Conservation (phyloP, 2,888 invertebrate species). For the Herminia tarsipennalis region DNA sequence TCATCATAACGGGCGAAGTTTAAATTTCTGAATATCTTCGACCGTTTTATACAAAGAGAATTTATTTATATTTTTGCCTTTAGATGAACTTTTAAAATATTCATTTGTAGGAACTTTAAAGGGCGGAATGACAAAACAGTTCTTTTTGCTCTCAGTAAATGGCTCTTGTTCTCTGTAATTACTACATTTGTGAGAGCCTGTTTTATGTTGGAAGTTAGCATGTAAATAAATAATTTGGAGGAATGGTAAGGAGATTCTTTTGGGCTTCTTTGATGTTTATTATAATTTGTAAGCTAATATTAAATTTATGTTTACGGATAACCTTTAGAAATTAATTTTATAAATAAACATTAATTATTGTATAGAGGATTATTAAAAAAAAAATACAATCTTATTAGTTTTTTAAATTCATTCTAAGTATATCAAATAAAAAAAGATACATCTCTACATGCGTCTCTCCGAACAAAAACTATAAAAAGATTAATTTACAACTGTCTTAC, state of each 20-base stretch:
- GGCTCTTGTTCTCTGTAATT: constrained; percentile 18
- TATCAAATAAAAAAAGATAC: not conserved
- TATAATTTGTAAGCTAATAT: too few relatives aligned
- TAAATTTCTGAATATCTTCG: constrained; percentile 14
- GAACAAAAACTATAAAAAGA: too few relatives aligned
- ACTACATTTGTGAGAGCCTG: constrained; percentile 8
- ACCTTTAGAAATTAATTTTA: too few relatives aligned
- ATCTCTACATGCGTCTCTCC: not conserved
- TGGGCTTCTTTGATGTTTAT: not conserved
- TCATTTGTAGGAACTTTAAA: constrained; percentile 26
- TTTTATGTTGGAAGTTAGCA: not conserved
- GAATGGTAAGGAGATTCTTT: not conserved
- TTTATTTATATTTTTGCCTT: constrained; percentile 3
- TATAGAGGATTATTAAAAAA: too few relatives aligned
- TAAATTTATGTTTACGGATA: too few relatives aligned
- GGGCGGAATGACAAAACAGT: constrained; percentile 9
- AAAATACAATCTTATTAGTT: too few relatives aligned
- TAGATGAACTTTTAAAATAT: constrained; percentile 29
- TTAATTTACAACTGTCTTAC: too few relatives aligned
- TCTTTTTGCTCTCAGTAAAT: constrained; percentile 2
- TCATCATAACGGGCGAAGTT: constrained; percentile 19
- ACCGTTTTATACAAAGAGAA: constrained; percentile 19
- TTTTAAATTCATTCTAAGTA: not conserved
- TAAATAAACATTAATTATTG: too few relatives aligned
- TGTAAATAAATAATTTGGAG: not conserved